Evolutionary conservation across 2,113 vertebrate genomes (phyloP).

Genomic region (Gavialis gangeticus): DNA sequence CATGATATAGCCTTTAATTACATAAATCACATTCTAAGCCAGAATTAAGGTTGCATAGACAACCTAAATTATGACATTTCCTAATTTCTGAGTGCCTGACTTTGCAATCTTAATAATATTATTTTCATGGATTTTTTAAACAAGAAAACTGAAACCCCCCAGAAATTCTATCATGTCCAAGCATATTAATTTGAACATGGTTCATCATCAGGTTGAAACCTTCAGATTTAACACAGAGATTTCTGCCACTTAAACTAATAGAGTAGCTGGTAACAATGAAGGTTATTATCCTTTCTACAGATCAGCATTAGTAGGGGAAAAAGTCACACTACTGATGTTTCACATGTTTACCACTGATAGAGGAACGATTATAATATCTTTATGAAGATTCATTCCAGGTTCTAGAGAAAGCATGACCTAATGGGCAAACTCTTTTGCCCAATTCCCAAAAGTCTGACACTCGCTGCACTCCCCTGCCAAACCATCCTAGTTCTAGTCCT

Average conservation of each 20-base stretch:
- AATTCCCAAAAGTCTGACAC: too few species aligned
- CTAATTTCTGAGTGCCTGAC: not conserved
- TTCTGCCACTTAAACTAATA: not conserved
- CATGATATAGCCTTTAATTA: too few species aligned
- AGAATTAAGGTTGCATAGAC: not conserved
- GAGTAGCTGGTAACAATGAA: not conserved
- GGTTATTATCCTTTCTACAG: not conserved
- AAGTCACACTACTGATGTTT: too few species aligned
- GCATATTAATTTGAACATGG: not conserved
- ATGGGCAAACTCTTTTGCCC: too few species aligned
- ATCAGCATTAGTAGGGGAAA: too few species aligned
- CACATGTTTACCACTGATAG: too few species aligned
- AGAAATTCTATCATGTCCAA: not conserved
- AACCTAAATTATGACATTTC: not conserved
- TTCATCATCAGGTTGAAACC: not conserved
- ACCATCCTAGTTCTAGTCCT: too few species aligned
- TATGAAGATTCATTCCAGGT: too few species aligned
- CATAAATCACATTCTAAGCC: too few species aligned
- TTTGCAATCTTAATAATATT: not conserved
- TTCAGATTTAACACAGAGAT: not conserved
- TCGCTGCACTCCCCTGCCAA: too few species aligned
- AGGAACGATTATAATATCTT: too few species aligned
- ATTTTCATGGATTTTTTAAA: not conserved
- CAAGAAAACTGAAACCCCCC: not conserved
- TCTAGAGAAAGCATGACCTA: too few species aligned